A percentile compares a stretch with the other conserved stretches of the same genome.
phyloP scores from a whole-genome alignment of 2,888 invertebrate species.

The Xanthia togata region DNA sequence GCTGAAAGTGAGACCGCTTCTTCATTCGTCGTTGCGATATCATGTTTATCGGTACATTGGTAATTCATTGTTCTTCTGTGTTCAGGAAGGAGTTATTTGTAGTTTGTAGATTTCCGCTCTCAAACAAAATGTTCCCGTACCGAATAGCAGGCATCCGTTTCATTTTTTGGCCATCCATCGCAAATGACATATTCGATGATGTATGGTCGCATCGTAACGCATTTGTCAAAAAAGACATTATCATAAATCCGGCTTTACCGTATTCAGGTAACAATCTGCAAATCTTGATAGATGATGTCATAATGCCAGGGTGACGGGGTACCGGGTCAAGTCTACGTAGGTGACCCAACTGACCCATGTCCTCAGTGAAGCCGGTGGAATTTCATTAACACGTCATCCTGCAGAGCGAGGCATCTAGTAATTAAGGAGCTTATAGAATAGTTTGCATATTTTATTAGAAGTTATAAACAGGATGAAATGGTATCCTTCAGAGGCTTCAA shows the following conservation, averaged over 20 bases:
- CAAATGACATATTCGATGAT: conserved; percentile 30
- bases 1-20: neutral
- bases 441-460: conserved; percentile 33
- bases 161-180: conserved; percentile 27
- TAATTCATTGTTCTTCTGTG: neutral
- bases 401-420: conserved; percentile 49
- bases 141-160: neutral
- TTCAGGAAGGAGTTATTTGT: neutral
- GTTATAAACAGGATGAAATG: conserved; percentile 14
- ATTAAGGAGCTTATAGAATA: conserved; percentile 58
- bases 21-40: neutral
- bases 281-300: conserved; percentile 54
- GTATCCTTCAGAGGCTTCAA: conserved; percentile 9
- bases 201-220: conserved; percentile 22
- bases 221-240: conserved; percentile 43
- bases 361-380: conserved; percentile 52
- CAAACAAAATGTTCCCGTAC: neutral
- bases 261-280: conserved; percentile 30
- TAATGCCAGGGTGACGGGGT: conserved; percentile 4
- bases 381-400: conserved; percentile 64
- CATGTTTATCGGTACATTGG: neutral
- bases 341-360: conserved; percentile 43
- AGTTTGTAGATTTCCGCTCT: neutral
- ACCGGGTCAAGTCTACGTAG: conserved; percentile 21
- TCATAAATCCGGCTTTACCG: conserved; percentile 38